phyloP scores from a whole-genome alignment of 23 tunicate species.

The Diplosoma virens region DNA sequence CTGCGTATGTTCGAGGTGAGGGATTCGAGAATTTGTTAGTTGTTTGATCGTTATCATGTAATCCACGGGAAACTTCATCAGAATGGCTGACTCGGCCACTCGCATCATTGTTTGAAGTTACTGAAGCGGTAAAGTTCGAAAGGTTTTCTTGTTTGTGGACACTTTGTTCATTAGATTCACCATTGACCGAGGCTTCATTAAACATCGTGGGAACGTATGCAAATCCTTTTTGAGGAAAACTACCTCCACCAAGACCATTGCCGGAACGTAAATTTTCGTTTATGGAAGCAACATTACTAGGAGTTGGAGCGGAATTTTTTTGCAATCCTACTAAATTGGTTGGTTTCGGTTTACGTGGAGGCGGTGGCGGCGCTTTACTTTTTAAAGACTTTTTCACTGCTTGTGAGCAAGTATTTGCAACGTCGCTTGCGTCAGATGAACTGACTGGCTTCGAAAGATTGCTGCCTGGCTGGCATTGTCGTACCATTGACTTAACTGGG shows the following conservation, averaged over 20 bases:
- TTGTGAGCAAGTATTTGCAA: neutral
- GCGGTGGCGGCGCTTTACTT: constrained; percentile 19
- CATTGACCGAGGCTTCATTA: neutral
- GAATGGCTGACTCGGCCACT: neutral
- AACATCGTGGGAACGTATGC: constrained; percentile 27
- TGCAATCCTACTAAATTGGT: neutral
- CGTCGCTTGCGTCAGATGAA: neutral
- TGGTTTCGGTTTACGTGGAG: constrained; percentile 12
- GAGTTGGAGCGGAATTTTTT: neutral
- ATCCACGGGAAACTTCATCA: neutral
- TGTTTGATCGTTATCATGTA: neutral
- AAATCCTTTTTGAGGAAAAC: constrained; percentile 61
- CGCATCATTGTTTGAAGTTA: neutral
- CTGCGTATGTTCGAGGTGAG: constrained; percentile 10
- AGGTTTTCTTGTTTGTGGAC: neutral
- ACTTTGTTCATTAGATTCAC: neutral
- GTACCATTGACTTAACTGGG: constrained; percentile 41
- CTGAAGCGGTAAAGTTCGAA: neutral
- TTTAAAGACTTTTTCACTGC: neutral
- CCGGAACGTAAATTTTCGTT: constrained; percentile 9
- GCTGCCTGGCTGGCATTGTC: constrained; percentile 42
- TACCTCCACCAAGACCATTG: constrained; percentile 72
- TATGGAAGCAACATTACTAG: neutral
- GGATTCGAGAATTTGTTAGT: neutral
- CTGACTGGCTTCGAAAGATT: neutral